Base-by-base conservation (phyloP, 2,113 vertebrate genomes). In the Neogobius melanostomus region DNA sequence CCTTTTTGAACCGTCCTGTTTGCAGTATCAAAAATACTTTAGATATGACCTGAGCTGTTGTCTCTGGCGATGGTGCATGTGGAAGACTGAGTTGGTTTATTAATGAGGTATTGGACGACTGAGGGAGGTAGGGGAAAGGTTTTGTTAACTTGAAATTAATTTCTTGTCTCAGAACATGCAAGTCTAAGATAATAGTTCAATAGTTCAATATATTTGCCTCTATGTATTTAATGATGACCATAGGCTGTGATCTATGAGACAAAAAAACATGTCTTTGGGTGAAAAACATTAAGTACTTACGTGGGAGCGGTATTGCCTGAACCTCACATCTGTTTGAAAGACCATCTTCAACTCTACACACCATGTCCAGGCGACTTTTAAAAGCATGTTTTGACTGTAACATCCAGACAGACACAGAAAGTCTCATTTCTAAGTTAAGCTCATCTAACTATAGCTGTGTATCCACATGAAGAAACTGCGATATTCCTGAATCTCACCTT, bases 401-500 rank as follows among this genome's bases (percentile, higher is more conserved):
- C 0, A 8, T 0, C 52, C 16, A 9, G 52, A 28, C 17, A 56
- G 17, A 56, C 53, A 56, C 50, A 74, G 57, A 11, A 83, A 71
- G 21, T 46, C 44, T 48, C 71, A 12, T 61, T 43, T 64, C 12
- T 61, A 43, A 49, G 63, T 11, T 56, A n/a, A 65, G 36, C 51
- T 36, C 67, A 52, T 54, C 68, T 66, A 71, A 44, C 74, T 64
- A 66, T 68, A 80, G 70, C 72, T 64, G 57, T 66, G 44, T 36
- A 36, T 62, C 36, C 65, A 72, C 6, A 0, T 61, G 17, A 16
- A 51, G 64, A 11, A 68, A 66, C 71, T 79, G 69, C n/a, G 72
- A 64, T 83, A 61, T 75, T 68, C 50, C 47, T 79, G 60, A 66
- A 80, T 68, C 53, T 50, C 48, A 54, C 53, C 16, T 63, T 50